A percentile compares a stretch with the other conserved stretches of the same genome.
These are phyloP conservation scores for Manis crassicaudata DNA, from an alignment of 2,797 vertebrate genomes.

Conservation along the genomic window DNA sequence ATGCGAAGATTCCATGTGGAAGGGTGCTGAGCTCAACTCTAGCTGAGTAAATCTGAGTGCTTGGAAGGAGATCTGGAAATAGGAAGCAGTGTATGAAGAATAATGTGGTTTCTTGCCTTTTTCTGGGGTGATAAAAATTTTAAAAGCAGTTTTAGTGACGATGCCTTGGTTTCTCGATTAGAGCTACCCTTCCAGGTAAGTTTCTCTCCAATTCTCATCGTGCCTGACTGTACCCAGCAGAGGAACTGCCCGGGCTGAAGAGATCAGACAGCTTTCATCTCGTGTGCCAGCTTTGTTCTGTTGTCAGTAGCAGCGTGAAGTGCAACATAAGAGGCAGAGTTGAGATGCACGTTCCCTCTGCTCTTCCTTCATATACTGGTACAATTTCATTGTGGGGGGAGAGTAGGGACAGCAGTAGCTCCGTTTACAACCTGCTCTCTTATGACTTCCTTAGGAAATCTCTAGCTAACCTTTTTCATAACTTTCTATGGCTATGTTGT, in stretches of 20 bases:
- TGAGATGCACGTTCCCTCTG: accelerated
- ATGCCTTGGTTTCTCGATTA: not conserved
- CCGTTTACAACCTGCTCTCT: not conserved
- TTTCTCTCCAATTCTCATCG: not conserved
- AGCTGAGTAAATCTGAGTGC: not conserved
- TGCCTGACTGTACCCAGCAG: not conserved
- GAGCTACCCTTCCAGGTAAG: not conserved
- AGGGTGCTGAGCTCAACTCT: not conserved
- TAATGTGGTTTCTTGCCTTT: not conserved
- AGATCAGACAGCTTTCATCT: not conserved
- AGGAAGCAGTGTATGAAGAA: not conserved
- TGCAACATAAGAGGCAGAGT: accelerated
- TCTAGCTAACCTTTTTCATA: not conserved
- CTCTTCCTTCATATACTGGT: not conserved
- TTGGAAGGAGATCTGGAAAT: not conserved
- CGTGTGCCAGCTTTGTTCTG: not conserved
- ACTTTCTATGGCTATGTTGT: not conserved
- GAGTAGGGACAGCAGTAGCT: not conserved
- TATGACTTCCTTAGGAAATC: not conserved
- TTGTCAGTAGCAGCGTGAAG: not conserved
- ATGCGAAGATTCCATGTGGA: accelerated
- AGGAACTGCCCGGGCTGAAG: not conserved
- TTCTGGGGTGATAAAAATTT: not conserved
- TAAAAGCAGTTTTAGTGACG: not conserved
- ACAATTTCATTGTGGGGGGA: not conserved